These are phyloP conservation scores for Chiloscyllium plagiosum DNA, from an alignment of 2,113 vertebrate species.

Conservation along the genomic window DNA sequence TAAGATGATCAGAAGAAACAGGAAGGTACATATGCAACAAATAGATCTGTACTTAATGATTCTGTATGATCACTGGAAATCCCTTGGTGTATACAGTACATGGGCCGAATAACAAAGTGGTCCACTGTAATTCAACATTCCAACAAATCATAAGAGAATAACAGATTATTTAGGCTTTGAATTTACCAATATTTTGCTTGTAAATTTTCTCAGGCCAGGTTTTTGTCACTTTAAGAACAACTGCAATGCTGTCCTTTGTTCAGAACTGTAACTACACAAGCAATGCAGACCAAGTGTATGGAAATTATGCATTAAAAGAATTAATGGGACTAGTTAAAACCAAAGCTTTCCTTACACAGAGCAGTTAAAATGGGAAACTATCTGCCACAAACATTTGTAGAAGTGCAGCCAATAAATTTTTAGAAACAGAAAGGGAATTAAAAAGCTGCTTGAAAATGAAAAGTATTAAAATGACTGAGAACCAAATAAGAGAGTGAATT, in stretches of 20 bases:
- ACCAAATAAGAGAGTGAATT: not conserved
- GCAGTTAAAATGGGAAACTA: not conserved
- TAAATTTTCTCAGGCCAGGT: not conserved
- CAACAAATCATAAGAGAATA: not conserved
- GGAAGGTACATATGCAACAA: not conserved
- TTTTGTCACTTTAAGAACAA: not conserved
- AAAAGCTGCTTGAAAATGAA: not conserved
- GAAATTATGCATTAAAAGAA: not conserved
- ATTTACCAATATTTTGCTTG: constrained; percentile 23
- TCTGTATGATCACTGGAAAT: not conserved
- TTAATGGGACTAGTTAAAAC: not conserved
- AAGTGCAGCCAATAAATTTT: not conserved
- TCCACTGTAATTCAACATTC: not conserved
- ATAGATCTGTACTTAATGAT: not conserved
- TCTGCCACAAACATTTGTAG: not conserved
- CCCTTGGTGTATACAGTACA: not conserved
- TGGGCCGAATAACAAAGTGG: not conserved
- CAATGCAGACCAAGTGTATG: not conserved
- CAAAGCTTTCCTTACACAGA: not conserved
- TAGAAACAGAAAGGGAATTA: not conserved
- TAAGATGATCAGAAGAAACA: not conserved
- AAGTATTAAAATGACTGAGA: not conserved
- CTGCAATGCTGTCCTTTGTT: not conserved
- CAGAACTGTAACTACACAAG: not conserved
- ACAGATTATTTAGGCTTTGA: not conserved